Percentiles rank a stretch among this genome's conserved stretches.
phyloP scores from a whole-genome alignment of 2,888 invertebrate genomes.

The Tachina fera region DNA sequence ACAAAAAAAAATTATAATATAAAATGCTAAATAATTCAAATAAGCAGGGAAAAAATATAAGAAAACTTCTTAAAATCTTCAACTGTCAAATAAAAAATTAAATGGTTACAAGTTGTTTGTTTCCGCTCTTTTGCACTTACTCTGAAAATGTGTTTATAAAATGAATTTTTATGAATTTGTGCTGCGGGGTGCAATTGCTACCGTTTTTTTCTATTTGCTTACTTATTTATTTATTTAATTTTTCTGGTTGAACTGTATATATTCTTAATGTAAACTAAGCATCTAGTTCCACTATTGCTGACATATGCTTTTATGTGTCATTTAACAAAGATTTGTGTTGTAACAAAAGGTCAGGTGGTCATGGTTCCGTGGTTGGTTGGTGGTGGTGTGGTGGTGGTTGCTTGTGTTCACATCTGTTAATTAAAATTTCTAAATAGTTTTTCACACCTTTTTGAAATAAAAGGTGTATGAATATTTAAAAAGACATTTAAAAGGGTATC shows the following conservation, averaged over 20 bases:
- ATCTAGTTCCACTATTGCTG: background rate
- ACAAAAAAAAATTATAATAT: background rate
- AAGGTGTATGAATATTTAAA: background rate
- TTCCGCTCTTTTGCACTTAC: constrained; percentile 46
- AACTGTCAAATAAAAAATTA: constrained; percentile 54
- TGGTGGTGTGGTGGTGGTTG: background rate
- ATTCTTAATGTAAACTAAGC: constrained; percentile 32
- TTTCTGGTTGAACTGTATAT: constrained; percentile 29
- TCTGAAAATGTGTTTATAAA: constrained; percentile 20
- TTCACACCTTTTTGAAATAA: constrained; percentile 54
- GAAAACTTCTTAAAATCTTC: constrained; percentile 17
- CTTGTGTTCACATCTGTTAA: constrained; percentile 40
- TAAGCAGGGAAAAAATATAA: background rate
- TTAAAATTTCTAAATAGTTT: constrained; percentile 47
- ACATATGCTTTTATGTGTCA: constrained; percentile 37
- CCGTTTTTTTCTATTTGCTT: constrained; percentile 9
- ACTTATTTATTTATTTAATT: too few species aligned
- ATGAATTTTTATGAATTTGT: constrained; percentile 15
- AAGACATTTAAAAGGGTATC: background rate
- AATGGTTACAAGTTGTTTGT: constrained; percentile 53
- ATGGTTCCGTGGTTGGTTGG: background rate
- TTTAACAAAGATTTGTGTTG: constrained; percentile 6
- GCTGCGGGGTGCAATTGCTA: constrained; percentile 4
- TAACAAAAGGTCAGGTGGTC: constrained; percentile 36
- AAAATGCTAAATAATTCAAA: constrained; percentile 55